Evolutionary conservation across 2,888 invertebrate genomes (phyloP), one percentile per base, ranked within the genome.

Genomic region (Scrobipalpa atriplicella): DNA sequence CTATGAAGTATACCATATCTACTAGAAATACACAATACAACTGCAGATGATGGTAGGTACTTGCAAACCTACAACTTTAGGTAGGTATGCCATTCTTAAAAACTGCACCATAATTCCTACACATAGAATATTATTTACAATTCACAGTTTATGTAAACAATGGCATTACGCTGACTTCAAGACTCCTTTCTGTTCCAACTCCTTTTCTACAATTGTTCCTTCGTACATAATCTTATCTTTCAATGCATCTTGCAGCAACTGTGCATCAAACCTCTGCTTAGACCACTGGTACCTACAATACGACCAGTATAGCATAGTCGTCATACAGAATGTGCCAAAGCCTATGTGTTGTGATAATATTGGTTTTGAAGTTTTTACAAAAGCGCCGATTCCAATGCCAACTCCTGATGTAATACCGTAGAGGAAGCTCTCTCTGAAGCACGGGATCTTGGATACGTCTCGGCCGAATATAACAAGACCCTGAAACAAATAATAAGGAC

Each of bases 391-490:
- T 11, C 97, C 97, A 69, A 90, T 82, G 3, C 93, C 95, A 29
- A 97, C 77, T 62, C 97, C 97, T 58, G 95, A 93, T 64, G 94
- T 85, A 64, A 97, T 94, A 10, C 97, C 97, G 84, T 95, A 95
- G 0, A 97, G 80, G 78, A 96, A 95, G 80, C 96, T 96, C 76
- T 94, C 95, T 70, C 96, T 93, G 82, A 97, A 97, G 84, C 97
- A 97, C 0, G 97, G 97, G 68, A 97, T 95, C 87, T 95, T 93
- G 0, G 95, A 89, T 21, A 97, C 81, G 85, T 97, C 95, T 73
- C 95, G 92, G 10, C 96, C 96, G 83, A 96, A 96, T 63, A 96
- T 73, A 11, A 93, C 80, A 7, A 95, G 72, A 41, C 93, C 89
- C 95, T 95, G 85, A 63, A 87, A 88, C 21, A 29, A 64, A 43